Percentiles rank a stretch among this genome's conserved stretches.
These are phyloP conservation scores for Ctenicera cuprea DNA, from an alignment of 2,888 invertebrate species.

Conservation along the genomic window DNA sequence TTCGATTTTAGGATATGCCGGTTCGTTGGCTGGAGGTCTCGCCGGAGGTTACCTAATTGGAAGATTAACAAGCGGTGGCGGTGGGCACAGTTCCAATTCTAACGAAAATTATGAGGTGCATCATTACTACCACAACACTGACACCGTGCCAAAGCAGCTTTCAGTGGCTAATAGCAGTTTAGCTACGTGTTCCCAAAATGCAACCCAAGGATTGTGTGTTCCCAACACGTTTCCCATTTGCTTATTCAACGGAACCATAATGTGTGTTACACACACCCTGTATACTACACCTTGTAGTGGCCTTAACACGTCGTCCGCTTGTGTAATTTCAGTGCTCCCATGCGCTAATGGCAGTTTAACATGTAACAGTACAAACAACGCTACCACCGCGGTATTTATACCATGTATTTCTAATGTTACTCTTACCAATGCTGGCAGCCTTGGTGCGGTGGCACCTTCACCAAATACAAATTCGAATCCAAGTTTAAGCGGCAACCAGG, in stretches of 20 bases:
- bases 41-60: constrained; percentile 47
- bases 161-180: constrained; percentile 67
- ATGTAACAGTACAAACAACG: constrained; percentile 59
- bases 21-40: constrained; percentile 23
- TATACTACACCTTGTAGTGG: constrained; percentile 65
- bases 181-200: constrained; percentile 66
- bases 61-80: constrained; percentile 32
- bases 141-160: constrained; percentile 62
- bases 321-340: constrained; percentile 65
- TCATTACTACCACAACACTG: constrained; percentile 68
- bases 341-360: constrained; percentile 66
- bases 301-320: constrained; percentile 60
- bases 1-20: constrained; percentile 41
- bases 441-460: not conserved
- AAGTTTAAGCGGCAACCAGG: not conserved
- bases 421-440: not conserved
- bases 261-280: constrained; percentile 68
- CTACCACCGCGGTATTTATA: constrained; percentile 62
- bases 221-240: constrained; percentile 68
- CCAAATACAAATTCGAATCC: not conserved
- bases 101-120: constrained; percentile 65
- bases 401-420: constrained; percentile 66
- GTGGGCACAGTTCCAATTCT: constrained; percentile 23
- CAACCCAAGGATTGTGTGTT: constrained; percentile 65
- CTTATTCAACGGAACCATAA: constrained; percentile 68